These are phyloP conservation scores for Chalcosyrphus nemorum DNA, from an alignment of 2,888 invertebrate genomes.

Conservation along the genomic window DNA sequence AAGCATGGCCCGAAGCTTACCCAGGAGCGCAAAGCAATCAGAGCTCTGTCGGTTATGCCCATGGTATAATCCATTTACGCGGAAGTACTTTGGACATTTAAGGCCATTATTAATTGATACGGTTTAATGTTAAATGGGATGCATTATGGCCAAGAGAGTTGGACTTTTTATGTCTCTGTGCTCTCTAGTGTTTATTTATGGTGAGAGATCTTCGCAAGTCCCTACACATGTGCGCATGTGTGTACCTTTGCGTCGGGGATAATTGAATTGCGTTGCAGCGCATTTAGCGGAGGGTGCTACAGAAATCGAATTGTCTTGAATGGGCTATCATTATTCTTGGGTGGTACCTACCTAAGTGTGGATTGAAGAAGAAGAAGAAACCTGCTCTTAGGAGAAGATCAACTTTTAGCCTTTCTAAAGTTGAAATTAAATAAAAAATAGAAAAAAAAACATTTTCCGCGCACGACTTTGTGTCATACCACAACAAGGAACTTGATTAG, in stretches of 20 bases:
- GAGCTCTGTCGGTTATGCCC: constrained; percentile 45
- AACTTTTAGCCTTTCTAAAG: constrained; percentile 45
- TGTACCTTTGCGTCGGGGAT: too few relatives aligned
- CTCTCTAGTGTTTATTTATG: constrained; percentile 44
- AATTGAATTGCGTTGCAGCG: constrained; percentile 59
- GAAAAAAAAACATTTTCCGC: not conserved
- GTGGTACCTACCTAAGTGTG: constrained; percentile 29
- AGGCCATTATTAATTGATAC: constrained; percentile 72
- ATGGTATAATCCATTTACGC: constrained; percentile 69
- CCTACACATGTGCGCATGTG: constrained; percentile 38
- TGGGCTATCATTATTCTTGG: constrained; percentile 30
- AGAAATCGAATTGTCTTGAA: constrained; percentile 1
- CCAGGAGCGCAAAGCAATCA: constrained; percentile 28
- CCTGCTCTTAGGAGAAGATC: not conserved
- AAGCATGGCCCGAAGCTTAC: constrained; percentile 7
- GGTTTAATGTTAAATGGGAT: constrained; percentile 69
- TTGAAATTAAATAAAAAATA: not conserved
- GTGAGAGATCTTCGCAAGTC: constrained; percentile 60
- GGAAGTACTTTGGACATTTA: constrained; percentile 70
- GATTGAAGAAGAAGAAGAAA: constrained; percentile 11
- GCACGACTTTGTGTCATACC: constrained; percentile 58
- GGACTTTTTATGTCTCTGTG: constrained; percentile 1
- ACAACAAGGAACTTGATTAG: constrained; percentile 48
- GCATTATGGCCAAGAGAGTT: constrained; percentile 48
- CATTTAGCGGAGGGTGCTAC: not conserved